Conservation (phyloP, 2,113 vertebrate species). For the Pollachius pollachius region DNA sequence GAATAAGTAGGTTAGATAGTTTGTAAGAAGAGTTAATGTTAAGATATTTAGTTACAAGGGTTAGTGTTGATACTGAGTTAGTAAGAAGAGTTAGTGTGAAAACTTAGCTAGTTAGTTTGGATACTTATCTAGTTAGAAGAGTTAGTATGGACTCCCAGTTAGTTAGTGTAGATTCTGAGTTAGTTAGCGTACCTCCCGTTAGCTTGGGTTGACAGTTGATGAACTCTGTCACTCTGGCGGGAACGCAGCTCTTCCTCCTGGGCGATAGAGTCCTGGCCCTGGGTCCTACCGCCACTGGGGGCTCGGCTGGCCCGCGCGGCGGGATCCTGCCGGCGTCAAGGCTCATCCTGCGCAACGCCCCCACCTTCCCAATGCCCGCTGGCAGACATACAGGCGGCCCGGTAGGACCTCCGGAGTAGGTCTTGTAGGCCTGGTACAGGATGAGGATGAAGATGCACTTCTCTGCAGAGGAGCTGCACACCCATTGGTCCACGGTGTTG, state of each 20-base stretch:
- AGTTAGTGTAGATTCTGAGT: too few species aligned
- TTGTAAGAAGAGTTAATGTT: too few species aligned
- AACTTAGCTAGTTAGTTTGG: too few species aligned
- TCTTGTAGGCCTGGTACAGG: slow-evolving; percentile 87
- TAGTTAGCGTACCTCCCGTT: slow-evolving; percentile 76
- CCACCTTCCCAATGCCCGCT: slow-evolving; percentile 10
- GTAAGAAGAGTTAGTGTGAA: too few species aligned
- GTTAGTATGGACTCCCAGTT: too few species aligned
- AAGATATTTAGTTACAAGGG: too few species aligned
- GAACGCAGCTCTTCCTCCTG: slow-evolving; percentile 48
- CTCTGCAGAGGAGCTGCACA: slow-evolving; percentile 86
- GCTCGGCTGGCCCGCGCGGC: neutral
- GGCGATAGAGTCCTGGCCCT: slow-evolving; percentile 19
- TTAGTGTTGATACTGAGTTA: too few species aligned
- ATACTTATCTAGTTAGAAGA: too few species aligned
- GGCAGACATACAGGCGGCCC: slow-evolving; percentile 10
- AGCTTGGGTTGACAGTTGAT: slow-evolving; percentile 94
- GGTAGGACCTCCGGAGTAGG: slow-evolving; percentile 73
- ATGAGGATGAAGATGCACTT: slow-evolving; percentile 93
- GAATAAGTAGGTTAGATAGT: too few species aligned
- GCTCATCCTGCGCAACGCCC: neutral
- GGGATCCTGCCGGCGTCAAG: neutral
- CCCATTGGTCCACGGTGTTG: slow-evolving; percentile 89
- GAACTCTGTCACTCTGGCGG: slow-evolving; percentile 84
- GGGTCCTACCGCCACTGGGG: neutral